Evolutionary conservation across 1,140 invertebrate genomes (phyloP), one percentile per base, ranked within the genome.

Genomic region (Zaprionus gabonicus): DNA sequence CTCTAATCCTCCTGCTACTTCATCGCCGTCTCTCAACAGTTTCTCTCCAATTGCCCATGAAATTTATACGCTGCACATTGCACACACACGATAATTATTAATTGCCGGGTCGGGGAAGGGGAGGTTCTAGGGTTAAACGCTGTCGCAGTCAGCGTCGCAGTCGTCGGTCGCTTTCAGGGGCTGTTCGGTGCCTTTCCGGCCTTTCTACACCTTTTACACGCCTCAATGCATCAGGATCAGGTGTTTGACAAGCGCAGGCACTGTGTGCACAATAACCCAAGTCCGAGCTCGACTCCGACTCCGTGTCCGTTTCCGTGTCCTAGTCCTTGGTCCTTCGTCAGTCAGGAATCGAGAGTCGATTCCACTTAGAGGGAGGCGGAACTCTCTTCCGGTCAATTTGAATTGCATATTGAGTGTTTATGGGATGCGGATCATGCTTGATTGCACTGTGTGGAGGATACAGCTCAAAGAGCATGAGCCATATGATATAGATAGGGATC

Each of bases 121-220:
- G 20, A 3, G 31, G 68, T 49, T 46, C 65, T 63, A 27, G 62
- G 53, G 59, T 51, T 74, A 78, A 77, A 74, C 55, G 63, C 49
- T 44, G 59, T 28, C 63, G 31, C 34, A 27, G 28, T 15, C 20
- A 4, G n/a, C 25, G 17, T 20, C 20, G 5, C 25, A n/a, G 28
- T 20, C 27, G 41, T 12, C 7, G 60, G 12, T 55, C 36, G 36
- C 25, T 58, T 71, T 65, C 70, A 64, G 73, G 71, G 60, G 55
- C 53, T 59, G 58, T 60, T 79, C 58, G 6, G 17, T 15, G n/a
- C 27, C 55, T 81, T 88, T 90, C 85, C 85, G 85, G 78, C 79
- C 75, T 90, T 91, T 91, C 76, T 86, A 91, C 86, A 91, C 86
- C 86, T 91, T 91, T 91, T 86, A 91, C 82, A 91, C 76, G 86